Evolutionary conservation across 2,797 vertebrate genomes (phyloP).

Genomic region (Sebastes hopkinsi): DNA sequence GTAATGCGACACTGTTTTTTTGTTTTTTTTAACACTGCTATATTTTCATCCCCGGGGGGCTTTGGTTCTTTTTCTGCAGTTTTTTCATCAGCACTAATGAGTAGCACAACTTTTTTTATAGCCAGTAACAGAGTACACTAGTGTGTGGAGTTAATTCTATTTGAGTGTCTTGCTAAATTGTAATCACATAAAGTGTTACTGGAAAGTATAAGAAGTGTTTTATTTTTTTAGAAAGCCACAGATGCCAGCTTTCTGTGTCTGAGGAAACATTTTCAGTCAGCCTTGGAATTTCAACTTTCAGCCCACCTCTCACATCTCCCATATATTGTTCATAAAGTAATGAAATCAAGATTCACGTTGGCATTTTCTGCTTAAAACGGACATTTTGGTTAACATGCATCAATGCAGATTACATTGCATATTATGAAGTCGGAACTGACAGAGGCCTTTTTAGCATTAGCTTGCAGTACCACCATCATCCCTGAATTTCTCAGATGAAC

Average conservation of each 20-base stretch:
- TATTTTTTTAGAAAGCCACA: constrained; percentile 20
- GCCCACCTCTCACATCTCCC: background rate
- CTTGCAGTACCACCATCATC: background rate
- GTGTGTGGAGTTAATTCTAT: constrained; percentile 44
- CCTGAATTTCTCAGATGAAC: background rate
- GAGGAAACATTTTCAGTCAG: background rate
- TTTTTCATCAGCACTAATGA: constrained; percentile 33
- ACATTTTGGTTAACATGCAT: background rate
- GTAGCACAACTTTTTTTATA: constrained; percentile 34
- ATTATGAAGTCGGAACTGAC: background rate
- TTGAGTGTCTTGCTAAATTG: constrained; percentile 17
- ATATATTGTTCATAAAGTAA: background rate
- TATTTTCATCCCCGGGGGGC: constrained; percentile 9
- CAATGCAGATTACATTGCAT: background rate
- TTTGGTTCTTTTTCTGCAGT: constrained; percentile 9
- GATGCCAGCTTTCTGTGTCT: background rate
- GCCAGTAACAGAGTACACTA: constrained; percentile 9
- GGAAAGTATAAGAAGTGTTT: constrained; percentile 5
- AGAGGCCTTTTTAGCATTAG: background rate
- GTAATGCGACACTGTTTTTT: background rate
- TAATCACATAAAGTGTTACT: constrained; percentile 17
- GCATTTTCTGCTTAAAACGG: background rate
- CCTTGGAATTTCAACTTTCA: background rate
- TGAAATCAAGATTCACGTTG: background rate
- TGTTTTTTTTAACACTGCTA: background rate